Percentiles rank a stretch among this genome's conserved stretches.
Evolutionary conservation across 2,888 invertebrate species (phyloP).

Genomic region (Pocota personata): DNA sequence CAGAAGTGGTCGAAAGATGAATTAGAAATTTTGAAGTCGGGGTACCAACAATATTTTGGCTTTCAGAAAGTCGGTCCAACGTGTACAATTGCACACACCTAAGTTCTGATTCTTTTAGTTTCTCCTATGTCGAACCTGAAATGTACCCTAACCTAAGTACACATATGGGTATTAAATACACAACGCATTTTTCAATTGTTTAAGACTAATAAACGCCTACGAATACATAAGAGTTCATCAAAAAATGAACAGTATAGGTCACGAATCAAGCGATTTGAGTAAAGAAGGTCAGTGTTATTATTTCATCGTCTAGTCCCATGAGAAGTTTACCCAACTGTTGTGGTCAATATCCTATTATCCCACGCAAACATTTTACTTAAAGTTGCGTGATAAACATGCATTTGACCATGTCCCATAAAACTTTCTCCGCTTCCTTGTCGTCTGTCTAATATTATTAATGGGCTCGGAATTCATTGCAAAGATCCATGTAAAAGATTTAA

Average conservation of each 20-base stretch:
- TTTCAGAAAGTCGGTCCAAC: too few species aligned
- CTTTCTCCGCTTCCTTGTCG: constrained; percentile 3
- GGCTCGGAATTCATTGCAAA: background rate
- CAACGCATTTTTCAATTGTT: too few species aligned
- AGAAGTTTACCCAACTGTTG: constrained; percentile 13
- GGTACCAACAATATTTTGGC: too few species aligned
- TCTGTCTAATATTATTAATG: constrained; percentile 1
- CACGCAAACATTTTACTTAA: background rate
- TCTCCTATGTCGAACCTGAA: too few species aligned
- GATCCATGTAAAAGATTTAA: background rate
- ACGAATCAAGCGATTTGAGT: background rate
- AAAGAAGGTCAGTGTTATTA: constrained; percentile 10
- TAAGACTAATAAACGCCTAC: too few species aligned
- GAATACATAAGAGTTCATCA: background rate
- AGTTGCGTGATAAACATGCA: constrained; percentile 56
- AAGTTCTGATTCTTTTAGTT: too few species aligned
- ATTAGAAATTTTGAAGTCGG: too few species aligned
- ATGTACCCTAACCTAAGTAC: too few species aligned
- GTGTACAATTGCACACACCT: too few species aligned
- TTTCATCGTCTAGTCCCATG: constrained; percentile 19
- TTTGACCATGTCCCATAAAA: constrained; percentile 12
- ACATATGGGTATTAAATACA: too few species aligned
- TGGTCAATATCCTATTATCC: constrained; percentile 17
- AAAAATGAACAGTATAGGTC: background rate
- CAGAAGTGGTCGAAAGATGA: too few species aligned